Percentiles rank a stretch among this genome's conserved stretches.
Conservation (phyloP, 2,888 invertebrate species). For the Plebejus anna region DNA sequence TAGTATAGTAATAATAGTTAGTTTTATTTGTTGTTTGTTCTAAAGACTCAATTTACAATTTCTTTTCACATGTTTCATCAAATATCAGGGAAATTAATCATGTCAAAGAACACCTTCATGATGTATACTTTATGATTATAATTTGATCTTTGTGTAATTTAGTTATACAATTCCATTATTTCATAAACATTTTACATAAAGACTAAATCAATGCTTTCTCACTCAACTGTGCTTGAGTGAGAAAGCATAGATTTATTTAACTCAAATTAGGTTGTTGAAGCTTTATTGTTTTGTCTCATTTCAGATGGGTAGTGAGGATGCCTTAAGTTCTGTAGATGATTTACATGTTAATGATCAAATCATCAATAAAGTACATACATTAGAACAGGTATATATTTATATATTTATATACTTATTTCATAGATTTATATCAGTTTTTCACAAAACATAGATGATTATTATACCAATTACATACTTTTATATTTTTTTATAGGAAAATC, state of each 20-base stretch:
- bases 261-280: not conserved
- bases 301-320: slow-evolving; percentile 83
- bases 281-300: slow-evolving; percentile 34
- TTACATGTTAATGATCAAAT: slow-evolving; percentile 69
- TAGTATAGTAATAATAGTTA: too few relatives aligned
- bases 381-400: slow-evolving; percentile 62
- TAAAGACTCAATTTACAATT: too few relatives aligned
- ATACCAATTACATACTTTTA: not conserved
- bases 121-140: too few relatives aligned
- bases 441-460: not conserved
- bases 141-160: too few relatives aligned
- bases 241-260: too few relatives aligned
- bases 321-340: slow-evolving; percentile 78
- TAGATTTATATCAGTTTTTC: not conserved
- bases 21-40: too few relatives aligned
- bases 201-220: not conserved
- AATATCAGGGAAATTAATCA: not conserved
- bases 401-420: not conserved
- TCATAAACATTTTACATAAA: too few relatives aligned
- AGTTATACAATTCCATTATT: too few relatives aligned
- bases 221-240: not conserved
- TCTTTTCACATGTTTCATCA: not conserved
- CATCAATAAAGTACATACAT: slow-evolving; percentile 60
- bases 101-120: too few relatives aligned
- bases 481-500: slow-evolving; percentile 57